These are phyloP conservation scores for Esox niger DNA, from an alignment of 2,113 vertebrate genomes.

Conservation along the genomic window DNA sequence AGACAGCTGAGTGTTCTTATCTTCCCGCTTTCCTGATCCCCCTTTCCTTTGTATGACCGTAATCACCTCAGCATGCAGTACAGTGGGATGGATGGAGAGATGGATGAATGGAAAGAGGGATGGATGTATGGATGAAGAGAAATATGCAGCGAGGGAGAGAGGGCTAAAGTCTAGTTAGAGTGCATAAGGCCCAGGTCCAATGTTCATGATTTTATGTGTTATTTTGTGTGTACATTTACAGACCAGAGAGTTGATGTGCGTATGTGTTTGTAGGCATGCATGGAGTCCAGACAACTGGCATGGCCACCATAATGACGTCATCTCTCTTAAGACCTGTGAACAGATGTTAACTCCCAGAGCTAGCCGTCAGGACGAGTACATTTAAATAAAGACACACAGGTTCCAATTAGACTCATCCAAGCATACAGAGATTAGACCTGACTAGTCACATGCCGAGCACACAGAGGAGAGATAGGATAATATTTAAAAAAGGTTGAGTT, in stretches of 20 bases:
- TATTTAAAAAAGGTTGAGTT: background rate
- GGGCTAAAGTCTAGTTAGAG: conserved; percentile 53
- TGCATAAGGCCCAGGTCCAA: conserved; percentile 44
- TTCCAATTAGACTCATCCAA: background rate
- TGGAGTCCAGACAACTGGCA: background rate
- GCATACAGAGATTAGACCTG: background rate
- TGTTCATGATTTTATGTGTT: conserved; percentile 3
- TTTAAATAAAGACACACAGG: background rate
- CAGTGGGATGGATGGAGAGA: background rate
- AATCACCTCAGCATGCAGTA: background rate
- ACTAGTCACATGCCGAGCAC: background rate
- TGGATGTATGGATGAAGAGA: conserved; percentile 11
- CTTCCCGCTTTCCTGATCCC: conserved; percentile 32
- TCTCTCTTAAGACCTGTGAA: background rate
- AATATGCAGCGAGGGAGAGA: conserved; percentile 7
- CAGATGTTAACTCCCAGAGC: conserved; percentile 5
- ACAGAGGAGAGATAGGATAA: too few relatives aligned
- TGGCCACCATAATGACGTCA: background rate
- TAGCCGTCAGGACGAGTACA: background rate
- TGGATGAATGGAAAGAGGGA: background rate
- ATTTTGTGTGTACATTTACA: background rate
- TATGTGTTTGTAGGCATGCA: background rate
- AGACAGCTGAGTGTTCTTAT: conserved; percentile 38
- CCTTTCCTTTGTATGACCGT: conserved; percentile 9
- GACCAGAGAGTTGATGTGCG: background rate